Evolutionary conservation across 1,140 invertebrate species (phyloP), one percentile per base, ranked within the genome.

Genomic region (Wiebesia pumilae): DNA sequence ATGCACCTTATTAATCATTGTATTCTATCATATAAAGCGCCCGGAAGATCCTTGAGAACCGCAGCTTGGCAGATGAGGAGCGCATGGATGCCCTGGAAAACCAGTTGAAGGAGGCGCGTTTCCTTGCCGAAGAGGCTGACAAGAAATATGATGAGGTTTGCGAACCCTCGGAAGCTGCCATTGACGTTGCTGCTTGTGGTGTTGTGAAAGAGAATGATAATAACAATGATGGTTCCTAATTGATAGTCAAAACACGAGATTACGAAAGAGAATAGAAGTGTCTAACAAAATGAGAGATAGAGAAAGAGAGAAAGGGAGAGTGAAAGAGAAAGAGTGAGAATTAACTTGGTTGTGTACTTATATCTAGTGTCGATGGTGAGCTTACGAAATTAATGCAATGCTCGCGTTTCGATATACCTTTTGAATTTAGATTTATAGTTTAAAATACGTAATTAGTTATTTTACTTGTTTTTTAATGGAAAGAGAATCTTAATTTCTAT

Each of bases 71-170:
- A 92, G 99, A 99, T 97, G 99, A 99, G 94, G 99, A 99, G 96
- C 98, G 99, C 94, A 99, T 99, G 97, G 99, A 99, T 94, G 97
- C 97, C 93, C 96, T 99, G 93, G 99, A 99, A 94, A 98, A 98
- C 95, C 99, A 99, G 95, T 96, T 99, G 93, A 99, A 99, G 96
- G 99, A 99, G 95, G 99, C 99, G 94, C 97, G 99, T 94, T 99
- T 99, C 96, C 96, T 99, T 93, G 99, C 99, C 94, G 99, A 99
- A 95, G 99, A 99, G 95, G 99, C 99, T 93, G 99, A 99, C 96
- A 98, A 99, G 95, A 99, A 99, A 99, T 99, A 99, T 95, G 99
- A 99, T 97, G 99, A 99, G 98, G 99, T 99, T 96, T 94, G 93
- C 91, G 92, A 92, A 90, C 90, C 91, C 75, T 82, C 84, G 79